Conservation (phyloP, 2,888 invertebrate genomes). For the Ormyrus labotus region DNA sequence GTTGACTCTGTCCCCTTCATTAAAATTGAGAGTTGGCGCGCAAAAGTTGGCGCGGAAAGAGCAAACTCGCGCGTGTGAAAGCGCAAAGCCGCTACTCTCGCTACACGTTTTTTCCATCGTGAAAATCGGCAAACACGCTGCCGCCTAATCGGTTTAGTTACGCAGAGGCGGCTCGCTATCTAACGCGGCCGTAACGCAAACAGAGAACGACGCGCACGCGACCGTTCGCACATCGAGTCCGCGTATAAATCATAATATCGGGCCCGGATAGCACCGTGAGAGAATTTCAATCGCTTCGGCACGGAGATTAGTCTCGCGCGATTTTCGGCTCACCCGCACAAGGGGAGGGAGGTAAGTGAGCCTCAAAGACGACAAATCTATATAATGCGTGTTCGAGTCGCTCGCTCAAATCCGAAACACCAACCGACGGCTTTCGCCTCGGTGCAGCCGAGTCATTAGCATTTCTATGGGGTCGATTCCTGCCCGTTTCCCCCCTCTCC, state of each 20-base stretch:
- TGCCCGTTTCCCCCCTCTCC: conserved; percentile 3
- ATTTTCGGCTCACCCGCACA: conserved; percentile 47
- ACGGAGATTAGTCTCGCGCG: conserved; percentile 67
- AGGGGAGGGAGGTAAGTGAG: conserved; percentile 16
- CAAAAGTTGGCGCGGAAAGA: conserved; percentile 22
- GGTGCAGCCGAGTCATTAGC: conserved; percentile 63
- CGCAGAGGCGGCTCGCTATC: conserved; percentile 42
- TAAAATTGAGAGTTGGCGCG: conserved; percentile 40
- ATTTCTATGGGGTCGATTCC: conserved; percentile 65
- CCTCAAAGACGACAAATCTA: conserved; percentile 29
- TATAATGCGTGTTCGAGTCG: neutral
- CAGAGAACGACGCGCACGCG: neutral
- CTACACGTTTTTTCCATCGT: conserved; percentile 49
- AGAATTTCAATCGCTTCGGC: conserved; percentile 67
- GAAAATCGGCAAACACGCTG: conserved; percentile 57
- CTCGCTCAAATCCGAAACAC: conserved; percentile 65
- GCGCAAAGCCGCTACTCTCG: neutral
- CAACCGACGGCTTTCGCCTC: conserved; percentile 59
- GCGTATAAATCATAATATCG: conserved; percentile 63
- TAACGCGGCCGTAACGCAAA: conserved; percentile 25
- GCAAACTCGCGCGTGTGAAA: neutral
- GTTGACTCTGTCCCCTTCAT: conserved; percentile 41
- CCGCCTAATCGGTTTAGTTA: conserved; percentile 62
- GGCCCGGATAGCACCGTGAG: conserved; percentile 61
- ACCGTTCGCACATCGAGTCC: conserved; percentile 49